These are phyloP conservation scores for Rattus rattus DNA, from an alignment of 2,113 vertebrate genomes.

Conservation along the genomic window DNA sequence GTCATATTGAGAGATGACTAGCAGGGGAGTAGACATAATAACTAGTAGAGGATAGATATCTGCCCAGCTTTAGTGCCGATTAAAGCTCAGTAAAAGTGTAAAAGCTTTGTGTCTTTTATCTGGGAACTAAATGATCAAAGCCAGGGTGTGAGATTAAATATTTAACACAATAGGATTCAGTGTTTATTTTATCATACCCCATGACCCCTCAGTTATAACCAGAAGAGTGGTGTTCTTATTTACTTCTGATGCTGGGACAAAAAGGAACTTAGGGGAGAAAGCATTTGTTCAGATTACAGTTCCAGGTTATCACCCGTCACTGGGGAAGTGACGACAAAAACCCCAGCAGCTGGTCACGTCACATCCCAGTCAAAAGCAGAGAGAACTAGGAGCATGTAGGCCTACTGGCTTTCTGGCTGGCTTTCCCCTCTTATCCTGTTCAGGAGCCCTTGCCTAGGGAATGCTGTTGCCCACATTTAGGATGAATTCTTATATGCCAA, in stretches of 20 bases:
- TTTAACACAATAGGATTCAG: background rate
- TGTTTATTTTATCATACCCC: constrained; percentile 8
- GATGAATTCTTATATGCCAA: background rate
- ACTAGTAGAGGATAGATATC: no score
- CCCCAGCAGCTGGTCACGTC: background rate
- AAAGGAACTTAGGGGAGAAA: background rate
- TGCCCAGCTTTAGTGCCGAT: no score
- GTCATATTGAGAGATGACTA: no score
- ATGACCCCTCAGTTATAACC: background rate
- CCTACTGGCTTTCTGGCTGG: background rate
- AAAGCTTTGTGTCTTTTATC: no score
- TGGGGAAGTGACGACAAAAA: background rate
- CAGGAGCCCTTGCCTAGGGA: background rate
- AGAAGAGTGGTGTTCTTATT: background rate
- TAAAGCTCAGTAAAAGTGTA: no score
- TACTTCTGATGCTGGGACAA: background rate
- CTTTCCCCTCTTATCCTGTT: background rate
- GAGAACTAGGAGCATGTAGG: background rate
- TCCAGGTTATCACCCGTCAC: background rate
- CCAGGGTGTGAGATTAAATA: no score
- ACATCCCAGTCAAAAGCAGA: background rate
- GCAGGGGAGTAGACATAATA: no score
- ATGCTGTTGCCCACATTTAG: background rate
- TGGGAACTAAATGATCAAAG: no score
- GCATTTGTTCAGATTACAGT: background rate